These are phyloP conservation scores for Tyria jacobaeae DNA, from an alignment of 2,888 invertebrate species.

Conservation along the genomic window DNA sequence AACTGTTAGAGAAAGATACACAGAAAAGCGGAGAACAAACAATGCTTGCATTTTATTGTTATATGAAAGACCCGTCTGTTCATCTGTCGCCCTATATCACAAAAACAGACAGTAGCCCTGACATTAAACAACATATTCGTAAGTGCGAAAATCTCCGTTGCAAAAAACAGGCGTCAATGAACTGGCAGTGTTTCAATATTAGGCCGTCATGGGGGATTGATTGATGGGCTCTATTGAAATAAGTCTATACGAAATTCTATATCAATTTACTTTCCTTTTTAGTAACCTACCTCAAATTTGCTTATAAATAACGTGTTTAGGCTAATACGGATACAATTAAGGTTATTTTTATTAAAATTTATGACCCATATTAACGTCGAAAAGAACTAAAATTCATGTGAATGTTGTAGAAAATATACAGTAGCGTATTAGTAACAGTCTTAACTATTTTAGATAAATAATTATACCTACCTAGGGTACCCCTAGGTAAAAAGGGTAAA, in stretches of 20 bases:
- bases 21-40: too few relatives aligned
- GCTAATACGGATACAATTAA: constrained; percentile 32
- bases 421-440: too few relatives aligned
- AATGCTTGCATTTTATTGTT: too few relatives aligned
- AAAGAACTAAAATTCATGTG: background rate
- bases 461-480: too few relatives aligned
- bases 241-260: constrained; percentile 59
- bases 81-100: too few relatives aligned
- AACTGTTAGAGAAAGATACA: too few relatives aligned
- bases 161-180: constrained; percentile 34
- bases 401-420: too few relatives aligned
- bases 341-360: constrained; percentile 8
- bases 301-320: constrained; percentile 48
- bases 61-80: too few relatives aligned
- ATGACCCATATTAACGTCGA: background rate
- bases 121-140: background rate
- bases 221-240: constrained; percentile 61
- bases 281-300: constrained; percentile 50
- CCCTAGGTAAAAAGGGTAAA: too few relatives aligned
- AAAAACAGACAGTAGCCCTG: background rate
- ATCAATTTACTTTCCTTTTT: constrained; percentile 60
- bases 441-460: too few relatives aligned
- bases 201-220: constrained; percentile 62
- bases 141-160: constrained; percentile 8
- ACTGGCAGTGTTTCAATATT: constrained; percentile 58